Percentiles rank a stretch among this genome's conserved stretches.
These are phyloP conservation scores for Pithys albifrons DNA, from an alignment of 2,113 vertebrate genomes.

Conservation along the genomic window DNA sequence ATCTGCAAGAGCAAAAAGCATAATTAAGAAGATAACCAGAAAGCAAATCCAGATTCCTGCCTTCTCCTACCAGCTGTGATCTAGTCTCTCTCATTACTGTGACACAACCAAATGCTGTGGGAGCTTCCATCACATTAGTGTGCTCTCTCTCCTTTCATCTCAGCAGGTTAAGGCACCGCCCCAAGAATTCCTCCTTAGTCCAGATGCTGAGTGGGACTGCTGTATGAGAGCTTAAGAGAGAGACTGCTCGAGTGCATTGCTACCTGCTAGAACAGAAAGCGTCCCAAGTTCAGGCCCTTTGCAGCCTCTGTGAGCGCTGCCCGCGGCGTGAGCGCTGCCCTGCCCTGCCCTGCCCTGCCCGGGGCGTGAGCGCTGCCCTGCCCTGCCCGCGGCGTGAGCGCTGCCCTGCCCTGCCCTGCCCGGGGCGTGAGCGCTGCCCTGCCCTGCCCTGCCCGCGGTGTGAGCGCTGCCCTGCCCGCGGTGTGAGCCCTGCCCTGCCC, in stretches of 20 bases:
- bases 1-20: slow-evolving; percentile 75
- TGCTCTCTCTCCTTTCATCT: not conserved
- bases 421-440: too few species aligned
- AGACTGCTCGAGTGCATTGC: not conserved
- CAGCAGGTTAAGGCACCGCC: not conserved
- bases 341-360: too few species aligned
- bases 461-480: too few species aligned
- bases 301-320: not conserved
- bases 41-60: not conserved
- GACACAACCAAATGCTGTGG: not conserved
- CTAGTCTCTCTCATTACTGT: not conserved
- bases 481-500: too few species aligned
- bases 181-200: not conserved
- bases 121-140: not conserved
- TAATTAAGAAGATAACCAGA: not conserved
- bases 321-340: too few species aligned
- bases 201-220: not conserved
- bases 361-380: too few species aligned
- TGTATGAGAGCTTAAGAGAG: not conserved
- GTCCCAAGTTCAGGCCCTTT: not conserved
- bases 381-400: too few species aligned
- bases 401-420: too few species aligned
- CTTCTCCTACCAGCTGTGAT: not conserved
- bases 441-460: too few species aligned
- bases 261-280: not conserved